Conservation (phyloP, 1,140 invertebrate genomes). For the Meteorus sp. region DNA sequence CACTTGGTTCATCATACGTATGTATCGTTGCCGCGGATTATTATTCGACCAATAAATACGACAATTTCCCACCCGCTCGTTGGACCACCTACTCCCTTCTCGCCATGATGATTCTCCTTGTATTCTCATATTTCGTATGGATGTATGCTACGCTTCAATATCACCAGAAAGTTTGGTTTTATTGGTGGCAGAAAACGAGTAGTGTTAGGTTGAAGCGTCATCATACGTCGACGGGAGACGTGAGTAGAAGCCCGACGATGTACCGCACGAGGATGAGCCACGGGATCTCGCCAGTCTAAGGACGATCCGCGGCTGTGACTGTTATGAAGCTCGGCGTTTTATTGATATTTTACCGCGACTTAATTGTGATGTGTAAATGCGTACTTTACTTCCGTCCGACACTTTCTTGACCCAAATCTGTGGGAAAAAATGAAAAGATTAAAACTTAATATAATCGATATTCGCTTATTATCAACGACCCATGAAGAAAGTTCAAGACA, state of each 20-base stretch:
- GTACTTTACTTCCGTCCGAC: constrained; percentile 76
- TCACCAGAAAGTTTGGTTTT: constrained; percentile 59
- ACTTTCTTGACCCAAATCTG: constrained; percentile 91
- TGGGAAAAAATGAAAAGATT: constrained; percentile 46
- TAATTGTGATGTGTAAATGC: constrained; percentile 82
- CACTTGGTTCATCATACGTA: constrained; percentile 57
- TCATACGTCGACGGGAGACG: constrained; percentile 5
- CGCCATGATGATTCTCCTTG: constrained; percentile 54
- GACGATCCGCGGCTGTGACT: constrained; percentile 19
- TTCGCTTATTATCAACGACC: neutral
- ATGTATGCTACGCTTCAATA: constrained; percentile 55
- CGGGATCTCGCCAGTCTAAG: constrained; percentile 25
- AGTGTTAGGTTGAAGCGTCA: constrained; percentile 44
- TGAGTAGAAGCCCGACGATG: constrained; percentile 17
- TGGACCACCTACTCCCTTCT: constrained; percentile 57
- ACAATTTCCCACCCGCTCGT: constrained; percentile 53
- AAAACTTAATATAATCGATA: constrained; percentile 13
- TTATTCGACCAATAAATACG: constrained; percentile 55
- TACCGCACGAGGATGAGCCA: constrained; percentile 16
- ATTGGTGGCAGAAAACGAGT: constrained; percentile 61
- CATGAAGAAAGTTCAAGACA: too few relatives aligned
- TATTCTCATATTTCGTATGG: constrained; percentile 59
- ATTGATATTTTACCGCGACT: constrained; percentile 86
- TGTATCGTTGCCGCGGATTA: constrained; percentile 58
- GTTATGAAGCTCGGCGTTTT: constrained; percentile 76